These are phyloP conservation scores for Chiroxiphia lanceolata DNA, from an alignment of 2,797 vertebrate genomes.

Conservation along the genomic window DNA sequence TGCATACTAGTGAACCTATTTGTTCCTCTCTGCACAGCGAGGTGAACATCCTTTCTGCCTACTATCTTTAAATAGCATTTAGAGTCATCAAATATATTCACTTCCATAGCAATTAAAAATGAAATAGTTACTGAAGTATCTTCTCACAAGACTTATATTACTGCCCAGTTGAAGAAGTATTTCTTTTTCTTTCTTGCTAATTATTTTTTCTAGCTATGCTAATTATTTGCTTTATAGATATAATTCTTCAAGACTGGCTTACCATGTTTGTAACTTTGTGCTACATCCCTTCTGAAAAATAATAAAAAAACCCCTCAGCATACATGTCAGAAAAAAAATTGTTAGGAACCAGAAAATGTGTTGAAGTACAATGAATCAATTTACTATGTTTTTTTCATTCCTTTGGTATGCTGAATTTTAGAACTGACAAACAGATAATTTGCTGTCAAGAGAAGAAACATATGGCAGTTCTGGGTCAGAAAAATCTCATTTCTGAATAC, in stretches of 20 bases:
- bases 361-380: not conserved
- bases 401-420: not conserved
- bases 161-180: not conserved
- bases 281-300: slow-evolving; percentile 25
- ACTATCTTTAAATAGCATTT: not conserved
- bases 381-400: not conserved
- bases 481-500: not conserved
- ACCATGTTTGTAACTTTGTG: not conserved
- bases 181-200: not conserved
- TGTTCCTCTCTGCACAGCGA: not conserved
- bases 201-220: not conserved
- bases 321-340: not conserved
- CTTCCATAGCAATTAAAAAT: not conserved
- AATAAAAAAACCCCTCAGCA: not conserved
- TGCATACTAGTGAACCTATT: not conserved
- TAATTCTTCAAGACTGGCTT: slow-evolving; percentile 2
- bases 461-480: not conserved
- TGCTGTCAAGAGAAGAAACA: not conserved
- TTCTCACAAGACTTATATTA: not conserved
- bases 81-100: not conserved
- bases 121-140: not conserved
- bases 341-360: not conserved
- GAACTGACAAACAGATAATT: not conserved
- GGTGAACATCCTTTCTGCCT: not conserved
- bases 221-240: not conserved